Conservation (phyloP, 2,888 invertebrate genomes). For the Melipona beecheii region DNA sequence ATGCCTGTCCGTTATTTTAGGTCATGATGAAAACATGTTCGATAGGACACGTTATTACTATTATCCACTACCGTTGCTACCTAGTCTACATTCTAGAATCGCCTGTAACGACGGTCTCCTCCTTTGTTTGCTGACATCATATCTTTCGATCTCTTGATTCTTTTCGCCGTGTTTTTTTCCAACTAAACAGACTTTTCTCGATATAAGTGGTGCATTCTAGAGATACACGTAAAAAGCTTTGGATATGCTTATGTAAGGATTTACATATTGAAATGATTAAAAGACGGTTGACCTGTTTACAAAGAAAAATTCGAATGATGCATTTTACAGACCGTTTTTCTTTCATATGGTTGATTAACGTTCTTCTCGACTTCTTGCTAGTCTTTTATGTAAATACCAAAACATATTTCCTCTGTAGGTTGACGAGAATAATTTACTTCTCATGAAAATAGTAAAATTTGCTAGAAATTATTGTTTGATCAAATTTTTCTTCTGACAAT, state of each 20-base stretch:
- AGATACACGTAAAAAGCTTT: background rate
- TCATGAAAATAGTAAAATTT: background rate
- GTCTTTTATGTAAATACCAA: slow-evolving; percentile 1
- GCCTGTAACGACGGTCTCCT: slow-evolving; percentile 6
- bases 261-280: slow-evolving; percentile 21
- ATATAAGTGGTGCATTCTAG: background rate
- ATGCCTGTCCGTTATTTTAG: slow-evolving; percentile 38
- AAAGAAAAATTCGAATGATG: background rate
- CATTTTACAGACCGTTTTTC: background rate
- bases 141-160: slow-evolving; percentile 40
- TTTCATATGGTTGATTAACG: slow-evolving; percentile 1
- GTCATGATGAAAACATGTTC: slow-evolving; percentile 42
- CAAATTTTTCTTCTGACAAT: background rate
- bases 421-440: background rate
- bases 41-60: slow-evolving; percentile 34
- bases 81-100: slow-evolving; percentile 29
- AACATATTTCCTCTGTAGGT: background rate
- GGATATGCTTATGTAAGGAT: background rate
- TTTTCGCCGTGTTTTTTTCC: slow-evolving; percentile 6
- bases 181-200: background rate
- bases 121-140: slow-evolving; percentile 35
- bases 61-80: background rate
- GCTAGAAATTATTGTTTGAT: background rate
- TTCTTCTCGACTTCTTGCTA: background rate
- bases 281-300: slow-evolving; percentile 16